Evolutionary conservation across 1,140 invertebrate genomes (phyloP), one percentile per base, ranked within the genome.

Genomic region (Epicauta chinensis): DNA sequence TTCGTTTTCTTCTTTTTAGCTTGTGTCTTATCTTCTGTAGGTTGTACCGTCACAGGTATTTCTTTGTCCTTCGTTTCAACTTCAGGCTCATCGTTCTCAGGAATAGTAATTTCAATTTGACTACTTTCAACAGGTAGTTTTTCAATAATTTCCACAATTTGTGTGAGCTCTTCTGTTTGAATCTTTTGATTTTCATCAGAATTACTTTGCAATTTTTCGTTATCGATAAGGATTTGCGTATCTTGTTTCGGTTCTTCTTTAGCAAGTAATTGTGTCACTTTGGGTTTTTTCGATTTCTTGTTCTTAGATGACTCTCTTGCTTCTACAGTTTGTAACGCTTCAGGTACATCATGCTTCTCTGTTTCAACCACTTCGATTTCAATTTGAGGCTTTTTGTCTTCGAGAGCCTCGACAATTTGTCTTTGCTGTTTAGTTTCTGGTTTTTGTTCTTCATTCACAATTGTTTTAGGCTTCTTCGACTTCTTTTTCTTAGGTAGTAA

Each of bases 181-280:
- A 44, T 34, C 44, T 10, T 37, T 51, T 5, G 50, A 44, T 39
- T 52, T 41, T 50, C 39, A 41, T 44, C 32, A 38, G 39, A 17
- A 31, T 34, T 34, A n/a, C 10, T 12, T 34, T 34, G n/a, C n/a
- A n/a, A n/a, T 23, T 23, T 23, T 23, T 23, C 23, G 7, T 23
- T 23, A 7, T 23, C 23, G 7, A 23, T 23, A 7, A 23, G 7
- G 23, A 7, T 2, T 23, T 23, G 23, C 7, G 7, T 5, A 23
- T 23, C 23, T 23, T 23, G 1, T 23, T 23, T 23, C 23, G 23
- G 23, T 1, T 0, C 4, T 23, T 23, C 7, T 5, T 23, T 7
- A 5, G 23, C 23, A 23, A 7, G 7, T 23, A 23, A 44, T 14
- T 35, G 30, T 7, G 23, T 3, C 7, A 7, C 7, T 23, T 2